Evolutionary conservation across 2,797 vertebrate species (phyloP).

Genomic region (Cyprinodon diabolis): DNA sequence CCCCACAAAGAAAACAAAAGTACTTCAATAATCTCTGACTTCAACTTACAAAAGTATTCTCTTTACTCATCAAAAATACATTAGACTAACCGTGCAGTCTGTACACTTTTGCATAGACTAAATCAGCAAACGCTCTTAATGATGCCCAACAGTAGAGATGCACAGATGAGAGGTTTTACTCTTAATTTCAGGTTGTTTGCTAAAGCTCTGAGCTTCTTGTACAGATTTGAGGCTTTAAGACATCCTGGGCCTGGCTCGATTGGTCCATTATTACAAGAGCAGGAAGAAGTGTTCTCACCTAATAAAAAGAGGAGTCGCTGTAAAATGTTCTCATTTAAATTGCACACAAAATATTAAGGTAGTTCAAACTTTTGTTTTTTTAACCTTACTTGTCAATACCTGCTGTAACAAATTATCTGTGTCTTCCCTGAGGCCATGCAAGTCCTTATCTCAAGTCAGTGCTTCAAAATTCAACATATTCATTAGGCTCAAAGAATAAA

Average conservation of each 20-base stretch:
- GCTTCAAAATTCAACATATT: neutral
- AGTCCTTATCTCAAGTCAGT: neutral
- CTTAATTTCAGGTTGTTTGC: neutral
- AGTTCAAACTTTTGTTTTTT: neutral
- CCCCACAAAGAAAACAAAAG: conserved; percentile 38
- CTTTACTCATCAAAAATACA: conserved; percentile 22
- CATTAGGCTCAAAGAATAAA: neutral
- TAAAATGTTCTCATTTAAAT: no score
- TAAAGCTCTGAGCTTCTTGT: no score
- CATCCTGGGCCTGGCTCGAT: neutral
- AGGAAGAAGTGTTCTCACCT: neutral
- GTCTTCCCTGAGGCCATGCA: no score
- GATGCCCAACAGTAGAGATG: neutral
- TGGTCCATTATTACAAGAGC: no score
- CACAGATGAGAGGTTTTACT: neutral
- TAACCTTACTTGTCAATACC: no score
- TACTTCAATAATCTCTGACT: conserved; percentile 22
- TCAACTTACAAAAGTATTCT: conserved; percentile 14
- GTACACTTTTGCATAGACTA: conserved; percentile 70
- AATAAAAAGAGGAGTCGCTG: neutral
- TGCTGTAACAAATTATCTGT: neutral
- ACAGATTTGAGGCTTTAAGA: neutral
- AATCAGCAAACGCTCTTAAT: conserved; percentile 22
- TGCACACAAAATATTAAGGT: no score
- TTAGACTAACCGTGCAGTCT: conserved; percentile 5